Percentiles rank a stretch among this genome's conserved stretches.
Evolutionary conservation across 2,888 invertebrate species (phyloP).

Genomic region (Platerodrilus igneus): DNA sequence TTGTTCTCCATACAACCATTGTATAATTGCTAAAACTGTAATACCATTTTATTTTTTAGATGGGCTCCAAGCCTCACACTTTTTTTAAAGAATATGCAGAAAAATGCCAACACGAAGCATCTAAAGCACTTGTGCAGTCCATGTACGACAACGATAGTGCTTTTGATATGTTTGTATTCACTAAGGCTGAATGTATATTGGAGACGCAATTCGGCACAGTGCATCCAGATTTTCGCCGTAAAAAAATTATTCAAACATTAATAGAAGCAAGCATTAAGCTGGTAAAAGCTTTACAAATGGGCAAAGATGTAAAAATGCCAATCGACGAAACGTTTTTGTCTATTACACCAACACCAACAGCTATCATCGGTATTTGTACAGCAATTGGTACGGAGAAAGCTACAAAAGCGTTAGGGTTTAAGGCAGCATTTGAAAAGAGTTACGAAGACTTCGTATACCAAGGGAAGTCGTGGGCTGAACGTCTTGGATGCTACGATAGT

Average conservation of each 20-base stretch:
- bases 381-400: constrained; percentile 56
- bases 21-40: too few relatives aligned
- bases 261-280: constrained; percentile 54
- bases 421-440: constrained; percentile 50
- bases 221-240: constrained; percentile 49
- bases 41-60: too few relatives aligned
- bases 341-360: constrained; percentile 46
- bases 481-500: too few relatives aligned
- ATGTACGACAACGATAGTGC: constrained; percentile 60
- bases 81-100: constrained; percentile 53
- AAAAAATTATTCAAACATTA: constrained; percentile 54
- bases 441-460: constrained; percentile 54
- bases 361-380: constrained; percentile 60
- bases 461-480: constrained; percentile 57
- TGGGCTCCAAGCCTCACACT: too few relatives aligned
- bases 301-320: constrained; percentile 35
- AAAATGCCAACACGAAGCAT: constrained; percentile 54
- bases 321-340: constrained; percentile 28
- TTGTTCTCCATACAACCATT: too few relatives aligned
- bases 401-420: constrained; percentile 53
- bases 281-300: constrained; percentile 39
- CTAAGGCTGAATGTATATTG: constrained; percentile 56
- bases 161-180: constrained; percentile 59
- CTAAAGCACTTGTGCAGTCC: constrained; percentile 57
- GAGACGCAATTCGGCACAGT: constrained; percentile 68